phyloP scores from a whole-genome alignment of 1,140 invertebrate genomes.

The Penaeus japonicus region DNA sequence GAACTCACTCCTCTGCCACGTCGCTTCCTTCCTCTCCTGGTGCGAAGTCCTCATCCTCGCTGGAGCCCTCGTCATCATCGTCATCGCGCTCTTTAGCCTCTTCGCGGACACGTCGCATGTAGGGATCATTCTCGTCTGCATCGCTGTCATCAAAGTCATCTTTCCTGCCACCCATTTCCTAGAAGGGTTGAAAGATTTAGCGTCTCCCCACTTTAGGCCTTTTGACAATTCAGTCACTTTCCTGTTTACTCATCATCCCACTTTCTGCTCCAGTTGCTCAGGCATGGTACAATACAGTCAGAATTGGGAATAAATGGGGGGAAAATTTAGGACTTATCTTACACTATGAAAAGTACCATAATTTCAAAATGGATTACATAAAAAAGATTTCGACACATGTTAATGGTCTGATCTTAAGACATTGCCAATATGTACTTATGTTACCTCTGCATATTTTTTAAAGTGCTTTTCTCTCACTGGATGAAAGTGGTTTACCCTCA shows the following conservation, averaged over 20 bases:
- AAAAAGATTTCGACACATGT: too few species aligned
- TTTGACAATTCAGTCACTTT: too few species aligned
- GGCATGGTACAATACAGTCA: not conserved
- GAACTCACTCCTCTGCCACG: conserved; percentile 77
- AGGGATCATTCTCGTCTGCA: conserved; percentile 95
- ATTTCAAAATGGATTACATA: too few species aligned
- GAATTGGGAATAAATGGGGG: not conserved
- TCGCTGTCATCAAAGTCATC: conserved; percentile 70
- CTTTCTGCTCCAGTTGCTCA: not conserved
- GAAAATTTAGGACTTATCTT: not conserved
- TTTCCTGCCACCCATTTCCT: conserved; percentile 46
- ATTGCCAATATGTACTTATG: too few species aligned
- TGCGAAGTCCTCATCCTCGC: conserved; percentile 65
- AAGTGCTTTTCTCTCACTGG: too few species aligned
- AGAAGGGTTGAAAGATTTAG: not conserved
- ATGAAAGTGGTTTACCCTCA: too few species aligned
- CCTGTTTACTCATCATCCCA: too few species aligned
- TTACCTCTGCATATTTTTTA: too few species aligned
- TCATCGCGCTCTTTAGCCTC: conserved; percentile 91
- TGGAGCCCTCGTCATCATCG: conserved; percentile 67
- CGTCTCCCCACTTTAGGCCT: not conserved
- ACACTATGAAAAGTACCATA: too few species aligned
- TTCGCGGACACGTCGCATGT: conserved; percentile 92
- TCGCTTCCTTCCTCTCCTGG: conserved; percentile 71
- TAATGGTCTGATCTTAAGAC: too few species aligned